These are phyloP conservation scores for Macrobrachium nipponense DNA, from an alignment of 1,140 invertebrate species.

Conservation along the genomic window DNA sequence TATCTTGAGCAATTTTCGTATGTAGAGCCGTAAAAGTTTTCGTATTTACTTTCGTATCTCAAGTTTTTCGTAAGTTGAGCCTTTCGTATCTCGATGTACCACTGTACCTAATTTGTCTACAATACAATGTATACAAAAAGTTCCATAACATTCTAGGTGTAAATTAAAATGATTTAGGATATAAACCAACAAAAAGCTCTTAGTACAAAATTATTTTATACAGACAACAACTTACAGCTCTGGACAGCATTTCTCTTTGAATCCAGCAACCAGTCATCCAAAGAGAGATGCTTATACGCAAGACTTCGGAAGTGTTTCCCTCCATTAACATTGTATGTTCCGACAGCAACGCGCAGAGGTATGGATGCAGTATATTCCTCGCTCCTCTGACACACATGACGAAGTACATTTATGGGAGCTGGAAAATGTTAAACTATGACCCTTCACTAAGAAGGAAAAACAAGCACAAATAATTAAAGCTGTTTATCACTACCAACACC, in stretches of 20 bases:
- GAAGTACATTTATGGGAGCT: slow-evolving; percentile 71
- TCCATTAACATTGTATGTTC: slow-evolving; percentile 99
- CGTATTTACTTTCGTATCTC: too few relatives aligned
- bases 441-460: too few relatives aligned
- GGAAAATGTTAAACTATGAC: slow-evolving; percentile 57
- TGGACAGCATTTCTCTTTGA: slow-evolving; percentile 69
- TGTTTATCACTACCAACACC: too few relatives aligned
- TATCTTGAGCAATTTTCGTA: too few relatives aligned
- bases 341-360: slow-evolving; percentile 85
- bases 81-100: too few relatives aligned
- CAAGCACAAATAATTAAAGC: too few relatives aligned
- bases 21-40: too few relatives aligned
- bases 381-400: slow-evolving; percentile 75
- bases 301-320: slow-evolving; percentile 98
- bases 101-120: too few relatives aligned
- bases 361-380: slow-evolving; percentile 84
- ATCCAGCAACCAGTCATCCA: slow-evolving; percentile 96
- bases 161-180: too few relatives aligned
- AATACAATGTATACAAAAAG: not conserved
- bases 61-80: too few relatives aligned
- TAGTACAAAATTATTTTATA: too few relatives aligned
- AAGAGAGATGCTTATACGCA: slow-evolving; percentile 92
- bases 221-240: slow-evolving; percentile 68
- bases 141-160: not conserved
- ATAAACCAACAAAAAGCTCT: too few relatives aligned